These are phyloP conservation scores for Apostichopus leukothele DNA, from an alignment of 53 echinoderm and acorn worm genomes.

Conservation along the genomic window DNA sequence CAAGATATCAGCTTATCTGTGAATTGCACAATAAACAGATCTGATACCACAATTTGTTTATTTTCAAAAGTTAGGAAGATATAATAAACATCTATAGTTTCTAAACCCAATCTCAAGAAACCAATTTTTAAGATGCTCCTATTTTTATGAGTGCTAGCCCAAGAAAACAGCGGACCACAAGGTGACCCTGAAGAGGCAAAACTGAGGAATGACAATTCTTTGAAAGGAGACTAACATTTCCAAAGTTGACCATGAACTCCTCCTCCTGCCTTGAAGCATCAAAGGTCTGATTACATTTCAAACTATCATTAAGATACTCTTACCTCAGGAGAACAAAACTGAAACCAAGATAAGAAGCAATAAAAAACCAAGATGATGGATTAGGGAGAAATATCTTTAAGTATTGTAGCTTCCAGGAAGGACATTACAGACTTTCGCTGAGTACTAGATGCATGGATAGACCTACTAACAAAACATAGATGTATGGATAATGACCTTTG, in stretches of 20 bases:
- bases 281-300: background rate
- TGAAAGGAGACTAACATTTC: background rate
- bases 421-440: background rate
- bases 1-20: no score
- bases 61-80: no score
- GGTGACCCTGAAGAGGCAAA: no score
- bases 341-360: constrained; percentile 22
- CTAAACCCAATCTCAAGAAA: no score
- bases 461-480: background rate
- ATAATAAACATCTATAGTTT: no score
- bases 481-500: background rate
- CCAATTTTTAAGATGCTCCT: no score
- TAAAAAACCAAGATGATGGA: constrained; percentile 9
- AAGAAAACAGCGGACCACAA: no score
- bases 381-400: background rate
- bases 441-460: background rate
- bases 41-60: no score
- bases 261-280: background rate
- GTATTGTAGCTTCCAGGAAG: background rate
- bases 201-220: no score
- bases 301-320: background rate
- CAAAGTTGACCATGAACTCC: background rate
- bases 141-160: no score
- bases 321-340: constrained; percentile 25
- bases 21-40: no score